Evolutionary conservation across 2,888 invertebrate species (phyloP).

Genomic region (Notocelia uddmanniana): DNA sequence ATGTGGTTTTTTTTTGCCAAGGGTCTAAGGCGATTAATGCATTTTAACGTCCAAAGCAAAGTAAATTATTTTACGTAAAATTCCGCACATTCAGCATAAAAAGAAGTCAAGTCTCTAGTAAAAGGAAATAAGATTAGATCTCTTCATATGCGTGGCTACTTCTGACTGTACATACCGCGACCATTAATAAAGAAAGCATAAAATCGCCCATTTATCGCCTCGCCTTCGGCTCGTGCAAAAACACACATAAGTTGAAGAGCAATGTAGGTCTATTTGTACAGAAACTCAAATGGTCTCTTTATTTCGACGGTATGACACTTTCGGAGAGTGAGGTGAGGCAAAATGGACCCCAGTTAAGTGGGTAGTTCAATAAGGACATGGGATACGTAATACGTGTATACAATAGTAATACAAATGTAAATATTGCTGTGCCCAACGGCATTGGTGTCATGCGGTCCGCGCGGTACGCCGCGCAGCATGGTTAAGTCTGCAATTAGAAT

Average conservation of each 20-base stretch:
- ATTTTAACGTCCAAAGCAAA: neutral
- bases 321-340: neutral
- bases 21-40: neutral
- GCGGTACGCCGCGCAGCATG: slow-evolving; percentile 37
- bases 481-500: slow-evolving; percentile 34
- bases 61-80: neutral
- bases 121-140: too few relatives aligned
- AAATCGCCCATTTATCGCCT: neutral
- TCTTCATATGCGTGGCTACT: too few relatives aligned
- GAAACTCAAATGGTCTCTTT: neutral
- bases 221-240: neutral
- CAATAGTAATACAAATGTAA: slow-evolving; percentile 47
- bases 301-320: neutral
- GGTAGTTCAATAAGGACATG: slow-evolving; percentile 34
- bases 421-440: slow-evolving; percentile 58
- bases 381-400: slow-evolving; percentile 42
- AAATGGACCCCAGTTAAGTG: neutral
- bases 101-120: too few relatives aligned
- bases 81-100: too few relatives aligned
- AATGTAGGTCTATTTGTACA: neutral
- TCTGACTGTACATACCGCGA: neutral
- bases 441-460: slow-evolving; percentile 55
- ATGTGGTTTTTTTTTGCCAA: neutral
- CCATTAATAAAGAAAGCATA: neutral
- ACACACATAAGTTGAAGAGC: neutral